Evolutionary conservation across 1,140 invertebrate species (phyloP), one percentile per base, ranked within the genome.

Genomic region (Drosophila ananassae): DNA sequence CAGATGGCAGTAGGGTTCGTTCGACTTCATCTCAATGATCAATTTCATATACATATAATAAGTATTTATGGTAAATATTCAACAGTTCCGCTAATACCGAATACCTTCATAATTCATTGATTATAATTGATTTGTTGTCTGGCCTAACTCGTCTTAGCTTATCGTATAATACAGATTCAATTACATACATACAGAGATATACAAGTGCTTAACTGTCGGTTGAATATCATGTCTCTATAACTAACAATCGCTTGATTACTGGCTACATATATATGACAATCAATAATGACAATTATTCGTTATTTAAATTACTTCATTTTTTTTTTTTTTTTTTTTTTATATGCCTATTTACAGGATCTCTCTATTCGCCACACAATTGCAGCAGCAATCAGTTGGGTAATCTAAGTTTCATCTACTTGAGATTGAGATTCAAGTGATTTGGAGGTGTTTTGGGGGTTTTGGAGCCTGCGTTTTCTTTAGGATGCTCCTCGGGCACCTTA

Each of bases 401-500:
- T 47, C 32, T 54, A 47, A 59, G 10, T 6, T 13, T 21, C 22
- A 50, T 77, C 46, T 59, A 21, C 46, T 24, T 28, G 34, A 13
- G 12, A n/a, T n/a, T n/a, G 44, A 24, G 32, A 60, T n/a, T 47
- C 34, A n/a, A n/a, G n/a, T n/a, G n/a, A n/a, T 52, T 13, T 46
- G 44, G 32, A 17, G 17, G 17, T 17, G 17, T 17, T 17, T 17
- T 60, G 25, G 41, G 21, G 12, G 63, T 53, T 22, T 62, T 66
- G 37, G 63, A 89, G 83, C 83, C 83, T 87, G 48, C 83, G 48
- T 89, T 89, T 87, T 87, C 82, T 78, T 87, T 89, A 89, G 66
- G 75, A 82, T 81, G 82, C 82, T 22, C 61, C 54, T 63, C n/a
- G 32, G 55, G 56, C 84, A 78, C 63, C 89, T 91, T 92, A 92